Base-by-base conservation (phyloP, 1,140 invertebrate genomes). In the Drosophila novamexicana region DNA sequence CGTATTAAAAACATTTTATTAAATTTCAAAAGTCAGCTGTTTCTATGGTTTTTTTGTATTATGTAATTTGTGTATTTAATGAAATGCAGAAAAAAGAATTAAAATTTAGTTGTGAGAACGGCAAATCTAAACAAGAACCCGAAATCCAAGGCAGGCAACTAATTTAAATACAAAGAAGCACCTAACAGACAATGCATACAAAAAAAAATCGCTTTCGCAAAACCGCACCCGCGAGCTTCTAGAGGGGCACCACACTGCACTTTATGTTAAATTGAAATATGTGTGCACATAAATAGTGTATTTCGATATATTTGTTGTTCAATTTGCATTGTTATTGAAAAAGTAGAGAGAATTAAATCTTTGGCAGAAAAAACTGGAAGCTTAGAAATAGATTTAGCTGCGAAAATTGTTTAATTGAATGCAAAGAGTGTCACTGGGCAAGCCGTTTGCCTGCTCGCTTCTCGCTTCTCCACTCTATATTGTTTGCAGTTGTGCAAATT, bases 401-500 rank as follows among this genome's bases (percentile, higher is more conserved):
- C 72, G 79, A 82, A 82, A 82, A 86, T 79, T 49, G 59, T 73
- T 79, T 68, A 88, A 83, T 82, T 83, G 66, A 77, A 73, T 29
- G 6, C 42, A 73, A 68, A 86, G 76, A 82, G 76, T 88, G 83
- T 79, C 79, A 68, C 70, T 62, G 54, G 64, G 72, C 49, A 65
- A 75, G 67, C 72, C 53, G 64, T 68, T 70, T 77, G 53, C 22
- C 45, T 47, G 22, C 79, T 56, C 36, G 14, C 50, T 59, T 58
- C 63, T 56, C 49, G 44, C 53, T 64, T 36, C 58, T 61, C 63
- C 36, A 68, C 22, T 81, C 81, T 69, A 79, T 86, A 76, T 79
- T 79, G 83, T 83, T 88, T 77, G 77, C 80, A 50, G 77, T 83
- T 89, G 77, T 88, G 84, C 73, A 86, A 88, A 88, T 77, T 77